Percentiles rank a stretch among this genome's conserved stretches.
Evolutionary conservation across 1,140 invertebrate species (phyloP).

Genomic region (Armadillidium nasatum): DNA sequence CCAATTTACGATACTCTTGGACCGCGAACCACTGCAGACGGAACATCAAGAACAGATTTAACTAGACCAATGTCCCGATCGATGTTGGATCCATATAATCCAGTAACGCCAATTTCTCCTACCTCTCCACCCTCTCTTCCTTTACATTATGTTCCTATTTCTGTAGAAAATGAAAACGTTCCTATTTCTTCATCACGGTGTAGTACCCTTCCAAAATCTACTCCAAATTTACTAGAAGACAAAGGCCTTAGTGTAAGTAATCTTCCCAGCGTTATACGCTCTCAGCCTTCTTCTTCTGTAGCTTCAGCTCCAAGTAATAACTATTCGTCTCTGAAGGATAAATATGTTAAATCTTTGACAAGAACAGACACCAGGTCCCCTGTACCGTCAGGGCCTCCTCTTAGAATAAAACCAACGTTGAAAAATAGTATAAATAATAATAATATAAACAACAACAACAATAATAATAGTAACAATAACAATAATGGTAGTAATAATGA

Average conservation of each 20-base stretch:
- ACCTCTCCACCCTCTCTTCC: conserved; percentile 35
- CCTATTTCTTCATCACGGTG: conserved; percentile 17
- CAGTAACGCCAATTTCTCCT: conserved; percentile 28
- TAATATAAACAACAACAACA: no score
- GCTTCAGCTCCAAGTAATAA: conserved; percentile 31
- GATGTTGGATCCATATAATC: conserved; percentile 30
- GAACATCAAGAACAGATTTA: conserved; percentile 74
- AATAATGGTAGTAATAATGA: conserved; percentile 25
- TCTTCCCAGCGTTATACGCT: neutral
- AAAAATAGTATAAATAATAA: conserved; percentile 22
- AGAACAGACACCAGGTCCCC: no score
- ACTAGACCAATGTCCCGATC: conserved; percentile 44
- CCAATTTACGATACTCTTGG: conserved; percentile 87
- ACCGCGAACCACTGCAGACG: conserved; percentile 76
- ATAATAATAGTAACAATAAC: conserved; percentile 18
- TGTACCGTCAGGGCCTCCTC: neutral
- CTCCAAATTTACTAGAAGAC: conserved; percentile 33
- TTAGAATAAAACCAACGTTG: conserved; percentile 21
- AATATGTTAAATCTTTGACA: neutral
- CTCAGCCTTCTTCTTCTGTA: conserved; percentile 28
- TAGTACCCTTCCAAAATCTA: conserved; percentile 38
- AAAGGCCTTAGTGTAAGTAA: neutral
- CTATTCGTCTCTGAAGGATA: conserved; percentile 16
- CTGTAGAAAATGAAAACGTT: conserved; percentile 25
- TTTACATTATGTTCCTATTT: conserved; percentile 44